Evolutionary conservation across 2,888 invertebrate species (phyloP).

Genomic region (Agrochola litura): DNA sequence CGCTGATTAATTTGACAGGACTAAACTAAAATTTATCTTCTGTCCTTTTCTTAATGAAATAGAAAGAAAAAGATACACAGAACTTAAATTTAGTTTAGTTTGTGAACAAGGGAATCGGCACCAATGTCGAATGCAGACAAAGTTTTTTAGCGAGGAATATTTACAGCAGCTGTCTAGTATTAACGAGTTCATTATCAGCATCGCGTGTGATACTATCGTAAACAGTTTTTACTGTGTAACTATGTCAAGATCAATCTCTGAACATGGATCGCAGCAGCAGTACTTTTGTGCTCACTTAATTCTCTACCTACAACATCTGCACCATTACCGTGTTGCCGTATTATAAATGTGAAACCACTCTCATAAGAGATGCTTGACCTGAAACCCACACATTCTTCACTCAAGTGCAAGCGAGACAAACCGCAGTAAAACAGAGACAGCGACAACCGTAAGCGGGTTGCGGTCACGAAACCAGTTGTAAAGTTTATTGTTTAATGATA

Average conservation of each 20-base stretch:
- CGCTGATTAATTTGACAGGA: no score
- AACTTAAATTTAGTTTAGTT: no score
- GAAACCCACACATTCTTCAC: constrained; percentile 78
- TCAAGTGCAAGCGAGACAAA: constrained; percentile 72
- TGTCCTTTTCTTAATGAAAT: no score
- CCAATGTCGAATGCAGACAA: background rate
- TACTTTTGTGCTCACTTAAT: constrained; percentile 9
- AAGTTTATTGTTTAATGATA: constrained; percentile 68
- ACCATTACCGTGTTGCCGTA: constrained; percentile 44
- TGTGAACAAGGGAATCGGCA: no score
- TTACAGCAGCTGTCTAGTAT: constrained; percentile 1
- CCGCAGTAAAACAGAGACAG: constrained; percentile 65
- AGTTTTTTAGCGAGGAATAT: background rate
- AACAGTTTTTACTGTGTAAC: constrained; percentile 29
- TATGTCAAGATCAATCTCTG: constrained; percentile 36
- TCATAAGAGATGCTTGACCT: constrained; percentile 78
- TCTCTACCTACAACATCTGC: constrained; percentile 33
- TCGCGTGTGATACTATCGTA: constrained; percentile 11
- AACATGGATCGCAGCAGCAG: background rate
- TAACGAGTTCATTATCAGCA: constrained; percentile 12
- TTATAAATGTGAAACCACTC: constrained; percentile 60
- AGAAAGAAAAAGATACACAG: no score
- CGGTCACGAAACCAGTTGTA: constrained; percentile 84
- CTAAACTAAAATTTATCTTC: no score
- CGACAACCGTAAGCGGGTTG: constrained; percentile 74